These are phyloP conservation scores for Orchesella flavescens DNA, from an alignment of 2,888 invertebrate genomes.

Conservation along the genomic window DNA sequence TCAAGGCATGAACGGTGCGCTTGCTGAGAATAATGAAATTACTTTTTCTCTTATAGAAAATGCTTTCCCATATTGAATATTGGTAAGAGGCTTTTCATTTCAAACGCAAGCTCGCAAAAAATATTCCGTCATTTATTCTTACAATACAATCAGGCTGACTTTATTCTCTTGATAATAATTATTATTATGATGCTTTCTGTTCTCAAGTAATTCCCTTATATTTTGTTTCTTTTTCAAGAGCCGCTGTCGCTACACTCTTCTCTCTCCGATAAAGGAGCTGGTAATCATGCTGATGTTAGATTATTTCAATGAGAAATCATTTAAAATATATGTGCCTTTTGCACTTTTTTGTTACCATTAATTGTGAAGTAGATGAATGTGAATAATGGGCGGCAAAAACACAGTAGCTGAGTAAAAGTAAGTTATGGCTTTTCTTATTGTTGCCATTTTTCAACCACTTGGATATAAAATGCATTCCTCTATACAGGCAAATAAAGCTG, in stretches of 20 bases:
- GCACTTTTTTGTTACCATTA: slow-evolving; percentile 44
- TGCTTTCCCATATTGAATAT: slow-evolving; percentile 18
- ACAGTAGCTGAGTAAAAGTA: slow-evolving; percentile 15
- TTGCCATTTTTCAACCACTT: slow-evolving; percentile 26
- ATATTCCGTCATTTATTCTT: background rate
- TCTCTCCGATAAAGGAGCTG: slow-evolving; percentile 3
- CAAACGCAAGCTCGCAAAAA: slow-evolving; percentile 34
- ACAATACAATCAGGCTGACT: too few relatives aligned
- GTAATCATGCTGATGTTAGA: background rate
- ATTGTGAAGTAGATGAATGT: slow-evolving; percentile 22
- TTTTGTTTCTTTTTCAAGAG: slow-evolving; percentile 34
- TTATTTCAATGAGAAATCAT: slow-evolving; percentile 42
- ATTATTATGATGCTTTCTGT: background rate
- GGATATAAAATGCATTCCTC: too few relatives aligned
- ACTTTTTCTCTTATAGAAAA: too few relatives aligned
- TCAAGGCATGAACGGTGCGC: too few relatives aligned
- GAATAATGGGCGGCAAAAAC: slow-evolving; percentile 39
- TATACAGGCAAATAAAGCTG: too few relatives aligned
- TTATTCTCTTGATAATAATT: too few relatives aligned
- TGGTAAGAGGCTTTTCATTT: background rate
- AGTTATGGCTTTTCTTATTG: slow-evolving; percentile 36
- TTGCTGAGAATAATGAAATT: too few relatives aligned
- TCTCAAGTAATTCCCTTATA: slow-evolving; percentile 29
- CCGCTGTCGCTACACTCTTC: slow-evolving; percentile 27
- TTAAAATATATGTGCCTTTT: slow-evolving; percentile 44